These are phyloP conservation scores for Calliopum simillimum DNA, from an alignment of 2,888 invertebrate species.

Conservation along the genomic window DNA sequence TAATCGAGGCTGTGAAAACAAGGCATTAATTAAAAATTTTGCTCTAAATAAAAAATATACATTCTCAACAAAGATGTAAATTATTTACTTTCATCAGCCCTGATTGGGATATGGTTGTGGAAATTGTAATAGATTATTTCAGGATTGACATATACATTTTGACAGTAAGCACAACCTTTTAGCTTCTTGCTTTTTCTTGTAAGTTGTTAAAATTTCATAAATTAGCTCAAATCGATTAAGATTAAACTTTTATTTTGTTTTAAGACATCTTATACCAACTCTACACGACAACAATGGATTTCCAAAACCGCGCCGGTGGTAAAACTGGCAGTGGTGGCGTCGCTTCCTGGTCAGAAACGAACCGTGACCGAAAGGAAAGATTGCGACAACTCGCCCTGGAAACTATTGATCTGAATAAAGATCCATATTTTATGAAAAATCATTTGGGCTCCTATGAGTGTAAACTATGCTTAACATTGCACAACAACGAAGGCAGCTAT, in stretches of 20 bases:
- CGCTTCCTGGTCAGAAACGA: slow-evolving; percentile 98
- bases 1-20: too few species aligned
- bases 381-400: slow-evolving; percentile 96
- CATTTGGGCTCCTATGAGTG: slow-evolving; percentile 99
- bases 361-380: slow-evolving; percentile 95
- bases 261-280: not conserved
- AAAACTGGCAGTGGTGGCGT: slow-evolving; percentile 99
- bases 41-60: too few species aligned
- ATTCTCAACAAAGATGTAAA: too few species aligned
- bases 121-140: too few species aligned
- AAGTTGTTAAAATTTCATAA: not conserved
- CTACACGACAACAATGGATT: slow-evolving; percentile 81
- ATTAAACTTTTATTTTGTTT: not conserved
- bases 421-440: slow-evolving; percentile 99
- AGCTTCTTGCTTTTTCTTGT: slow-evolving; percentile 13
- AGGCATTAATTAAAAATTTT: too few species aligned
- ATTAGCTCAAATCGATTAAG: not conserved
- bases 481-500: slow-evolving; percentile 99
- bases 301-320: slow-evolving; percentile 98
- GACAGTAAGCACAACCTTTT: not conserved
- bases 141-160: too few species aligned
- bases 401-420: slow-evolving; percentile 98
- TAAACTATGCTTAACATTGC: slow-evolving; percentile 96
- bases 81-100: too few species aligned
- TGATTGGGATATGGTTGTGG: too few species aligned